These are phyloP conservation scores for Excalfactoria chinensis DNA, from an alignment of 2,113 vertebrate genomes.

Conservation along the genomic window DNA sequence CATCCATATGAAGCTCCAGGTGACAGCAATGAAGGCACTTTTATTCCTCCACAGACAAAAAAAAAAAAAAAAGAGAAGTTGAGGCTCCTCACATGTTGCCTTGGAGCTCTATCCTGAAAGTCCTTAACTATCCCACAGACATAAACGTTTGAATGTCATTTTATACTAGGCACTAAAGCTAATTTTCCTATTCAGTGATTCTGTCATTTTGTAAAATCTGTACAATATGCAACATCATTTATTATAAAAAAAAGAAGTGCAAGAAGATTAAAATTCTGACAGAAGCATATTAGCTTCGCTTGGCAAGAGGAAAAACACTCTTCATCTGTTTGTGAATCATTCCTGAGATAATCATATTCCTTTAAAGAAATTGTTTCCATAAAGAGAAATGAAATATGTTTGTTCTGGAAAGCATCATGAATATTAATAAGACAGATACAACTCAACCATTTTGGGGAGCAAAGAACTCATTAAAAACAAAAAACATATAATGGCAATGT, in stretches of 20 bases:
- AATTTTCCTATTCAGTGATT: conserved; percentile 63
- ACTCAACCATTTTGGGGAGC: not conserved
- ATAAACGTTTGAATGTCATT: not conserved
- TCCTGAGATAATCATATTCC: not conserved
- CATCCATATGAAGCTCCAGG: not conserved
- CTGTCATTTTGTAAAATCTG: conserved; percentile 25
- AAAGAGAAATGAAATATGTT: conserved; percentile 1
- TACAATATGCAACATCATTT: conserved; percentile 25
- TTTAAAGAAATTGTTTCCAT: not conserved
- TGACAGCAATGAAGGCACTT: not conserved
- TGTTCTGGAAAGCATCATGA: not conserved
- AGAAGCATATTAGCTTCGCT: conserved; percentile 9
- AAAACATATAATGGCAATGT: not conserved
- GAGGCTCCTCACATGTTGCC: not conserved
- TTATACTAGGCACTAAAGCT: not conserved
- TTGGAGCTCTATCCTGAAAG: not conserved
- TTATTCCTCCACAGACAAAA: not conserved
- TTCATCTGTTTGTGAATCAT: conserved; percentile 49
- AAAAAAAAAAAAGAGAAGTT: not conserved
- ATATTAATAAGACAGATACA: conserved; percentile 7
- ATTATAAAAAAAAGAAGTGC: conserved; percentile 30
- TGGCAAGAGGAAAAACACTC: not conserved
- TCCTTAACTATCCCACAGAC: not conserved
- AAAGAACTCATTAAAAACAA: not conserved
- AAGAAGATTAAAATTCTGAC: conserved; percentile 44